phyloP scores from a whole-genome alignment of 30 jellyfish, hydroid and myxozoan species.

The Hydra vulgaris region DNA sequence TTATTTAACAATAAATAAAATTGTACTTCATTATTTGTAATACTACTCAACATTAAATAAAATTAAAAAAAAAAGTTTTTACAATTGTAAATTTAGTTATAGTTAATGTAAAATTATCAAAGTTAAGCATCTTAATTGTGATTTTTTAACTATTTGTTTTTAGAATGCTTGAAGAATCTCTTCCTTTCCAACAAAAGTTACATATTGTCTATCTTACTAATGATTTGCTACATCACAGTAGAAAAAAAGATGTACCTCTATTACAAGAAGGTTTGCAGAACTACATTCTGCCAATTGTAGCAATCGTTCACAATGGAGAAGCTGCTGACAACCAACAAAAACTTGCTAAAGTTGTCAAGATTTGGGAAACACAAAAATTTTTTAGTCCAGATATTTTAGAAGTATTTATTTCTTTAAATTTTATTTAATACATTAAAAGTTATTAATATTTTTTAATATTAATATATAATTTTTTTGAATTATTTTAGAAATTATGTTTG shows the following conservation, averaged over 20 bases:
- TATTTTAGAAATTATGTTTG: slow-evolving; percentile 34
- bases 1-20: too few species aligned
- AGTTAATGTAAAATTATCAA: too few species aligned
- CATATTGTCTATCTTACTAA: slow-evolving; percentile 74
- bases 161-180: slow-evolving; percentile 39
- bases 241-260: slow-evolving; percentile 65
- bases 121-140: too few species aligned
- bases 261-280: slow-evolving; percentile 59
- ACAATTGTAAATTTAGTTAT: too few species aligned
- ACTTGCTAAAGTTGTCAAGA: slow-evolving; percentile 61
- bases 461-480: too few species aligned
- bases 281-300: slow-evolving; percentile 50
- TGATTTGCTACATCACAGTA: slow-evolving; percentile 87
- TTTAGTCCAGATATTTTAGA: slow-evolving; percentile 51
- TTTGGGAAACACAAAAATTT: slow-evolving; percentile 78
- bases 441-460: too few species aligned
- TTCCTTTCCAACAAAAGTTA: slow-evolving; percentile 54
- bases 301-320: slow-evolving; percentile 54
- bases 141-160: not conserved
- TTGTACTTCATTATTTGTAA: too few species aligned
- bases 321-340: slow-evolving; percentile 59
- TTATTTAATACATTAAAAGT: not conserved
- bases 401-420: slow-evolving; percentile 21
- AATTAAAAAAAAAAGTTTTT: too few species aligned
- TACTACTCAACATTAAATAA: too few species aligned